Evolutionary conservation across 2,797 vertebrate genomes (phyloP).

Genomic region (Sphenopsis melanotis): DNA sequence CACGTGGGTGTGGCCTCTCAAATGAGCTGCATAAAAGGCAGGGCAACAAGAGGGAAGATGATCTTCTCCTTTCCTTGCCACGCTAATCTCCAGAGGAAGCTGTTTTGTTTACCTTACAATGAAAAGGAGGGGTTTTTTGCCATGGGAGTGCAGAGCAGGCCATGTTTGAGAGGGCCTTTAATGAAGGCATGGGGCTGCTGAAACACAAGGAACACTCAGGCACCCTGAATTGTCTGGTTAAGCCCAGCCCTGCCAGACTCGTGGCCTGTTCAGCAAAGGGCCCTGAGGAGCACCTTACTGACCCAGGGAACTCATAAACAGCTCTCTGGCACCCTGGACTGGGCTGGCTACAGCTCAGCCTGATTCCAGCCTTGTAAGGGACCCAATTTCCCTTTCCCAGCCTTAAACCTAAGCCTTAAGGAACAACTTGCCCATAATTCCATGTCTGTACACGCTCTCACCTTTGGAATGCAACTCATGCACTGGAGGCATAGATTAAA

Average conservation of each 20-base stretch:
- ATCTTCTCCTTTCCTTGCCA: constrained; percentile 27
- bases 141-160: neutral
- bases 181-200: neutral
- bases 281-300: neutral
- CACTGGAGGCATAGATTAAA: neutral
- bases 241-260: constrained; percentile 2
- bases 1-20: constrained; percentile 59
- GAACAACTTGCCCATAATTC: neutral
- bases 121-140: neutral
- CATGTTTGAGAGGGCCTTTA: neutral
- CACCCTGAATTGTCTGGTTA: neutral
- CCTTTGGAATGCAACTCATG: neutral
- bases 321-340: neutral
- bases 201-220: neutral
- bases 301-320: neutral
- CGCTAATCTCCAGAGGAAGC: neutral
- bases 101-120: constrained; percentile 50
- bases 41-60: constrained; percentile 49
- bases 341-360: neutral
- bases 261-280: neutral
- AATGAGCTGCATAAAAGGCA: constrained; percentile 66
- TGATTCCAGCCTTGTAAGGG: rapidly evolving
- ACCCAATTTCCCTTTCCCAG: neutral
- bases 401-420: neutral
- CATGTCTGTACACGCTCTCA: neutral